Conservation (phyloP, 2,113 vertebrate species). For the Ciconia stormi region DNA sequence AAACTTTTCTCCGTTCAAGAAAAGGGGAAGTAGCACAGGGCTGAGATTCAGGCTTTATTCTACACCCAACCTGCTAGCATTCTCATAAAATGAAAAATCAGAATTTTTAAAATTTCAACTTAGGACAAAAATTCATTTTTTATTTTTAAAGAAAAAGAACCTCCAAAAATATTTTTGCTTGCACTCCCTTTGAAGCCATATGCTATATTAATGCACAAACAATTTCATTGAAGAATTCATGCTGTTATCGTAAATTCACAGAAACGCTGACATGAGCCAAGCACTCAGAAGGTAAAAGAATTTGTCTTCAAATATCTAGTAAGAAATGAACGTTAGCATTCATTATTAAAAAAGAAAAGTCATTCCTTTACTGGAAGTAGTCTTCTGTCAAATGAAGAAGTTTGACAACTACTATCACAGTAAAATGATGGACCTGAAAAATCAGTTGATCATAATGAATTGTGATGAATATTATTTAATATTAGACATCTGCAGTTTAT, state of each 20-base stretch:
- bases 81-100: background rate
- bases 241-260: background rate
- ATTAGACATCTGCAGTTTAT: background rate
- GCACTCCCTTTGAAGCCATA: background rate
- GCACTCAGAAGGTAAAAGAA: background rate
- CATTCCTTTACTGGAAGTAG: background rate
- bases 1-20: background rate
- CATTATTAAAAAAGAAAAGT: background rate
- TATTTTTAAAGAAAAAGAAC: background rate
- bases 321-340: background rate
- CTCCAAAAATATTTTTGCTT: background rate
- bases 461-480: background rate
- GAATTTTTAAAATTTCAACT: background rate
- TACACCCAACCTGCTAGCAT: background rate
- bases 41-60: background rate
- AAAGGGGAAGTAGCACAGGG: background rate
- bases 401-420: background rate
- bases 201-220: background rate
- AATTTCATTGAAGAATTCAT: background rate
- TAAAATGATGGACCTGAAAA: background rate
- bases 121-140: background rate
- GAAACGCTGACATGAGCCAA: background rate
- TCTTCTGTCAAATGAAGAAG: background rate
- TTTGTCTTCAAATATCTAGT: background rate
- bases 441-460: background rate